Conservation (phyloP, 2,888 invertebrate species). For the Uropetala carovei region DNA sequence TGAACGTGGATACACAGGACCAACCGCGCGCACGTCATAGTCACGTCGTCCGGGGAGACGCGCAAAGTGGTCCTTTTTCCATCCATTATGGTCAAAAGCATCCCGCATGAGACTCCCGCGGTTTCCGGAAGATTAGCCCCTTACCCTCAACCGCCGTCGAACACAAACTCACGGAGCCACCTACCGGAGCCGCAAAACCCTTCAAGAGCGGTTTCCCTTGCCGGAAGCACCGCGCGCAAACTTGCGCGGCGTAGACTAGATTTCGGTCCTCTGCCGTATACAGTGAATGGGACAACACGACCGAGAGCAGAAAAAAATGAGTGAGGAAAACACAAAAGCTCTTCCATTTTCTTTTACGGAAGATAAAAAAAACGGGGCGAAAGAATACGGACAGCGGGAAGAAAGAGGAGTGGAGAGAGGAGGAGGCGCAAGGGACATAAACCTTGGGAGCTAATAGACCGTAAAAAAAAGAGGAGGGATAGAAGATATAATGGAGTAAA, state of each 20-base stretch:
- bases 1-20: too few species aligned
- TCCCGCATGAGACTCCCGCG: neutral
- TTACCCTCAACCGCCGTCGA: neutral
- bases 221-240: neutral
- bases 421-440: conserved; percentile 28
- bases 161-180: neutral
- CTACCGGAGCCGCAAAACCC: neutral
- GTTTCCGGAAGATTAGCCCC: conserved; percentile 34
- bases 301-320: neutral
- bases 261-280: neutral
- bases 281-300: neutral
- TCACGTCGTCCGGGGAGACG: neutral
- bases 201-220: neutral
- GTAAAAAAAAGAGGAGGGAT: conserved; percentile 35
- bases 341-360: neutral
- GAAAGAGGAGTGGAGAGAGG: neutral
- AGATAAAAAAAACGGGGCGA: neutral
- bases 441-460: conserved; percentile 50
- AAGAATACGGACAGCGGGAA: neutral
- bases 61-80: neutral
- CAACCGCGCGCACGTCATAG: too few species aligned
- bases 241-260: neutral
- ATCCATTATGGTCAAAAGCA: neutral
- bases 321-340: neutral
- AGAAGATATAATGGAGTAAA: conserved; percentile 36